Conservation (phyloP, 2,797 vertebrate species). For the Epinephelus malabaricus region DNA sequence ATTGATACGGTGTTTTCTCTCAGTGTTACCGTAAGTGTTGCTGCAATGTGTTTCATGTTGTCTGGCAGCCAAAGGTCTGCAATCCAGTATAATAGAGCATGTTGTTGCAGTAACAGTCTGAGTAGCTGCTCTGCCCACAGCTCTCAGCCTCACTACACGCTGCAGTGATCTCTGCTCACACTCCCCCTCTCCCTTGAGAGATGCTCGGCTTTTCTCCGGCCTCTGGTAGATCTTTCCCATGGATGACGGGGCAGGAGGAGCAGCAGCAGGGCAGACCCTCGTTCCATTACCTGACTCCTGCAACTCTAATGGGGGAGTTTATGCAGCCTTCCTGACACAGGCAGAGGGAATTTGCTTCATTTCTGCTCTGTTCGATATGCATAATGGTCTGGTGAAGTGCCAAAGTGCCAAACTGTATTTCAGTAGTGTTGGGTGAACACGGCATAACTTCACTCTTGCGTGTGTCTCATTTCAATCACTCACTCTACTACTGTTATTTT, state of each 20-base stretch:
- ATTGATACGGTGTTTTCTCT: slow-evolving; percentile 57
- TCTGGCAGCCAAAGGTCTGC: slow-evolving; percentile 59
- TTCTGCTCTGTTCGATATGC: slow-evolving; percentile 54
- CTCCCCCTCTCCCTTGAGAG: slow-evolving; percentile 38
- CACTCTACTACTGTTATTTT: neutral
- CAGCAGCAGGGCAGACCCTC: slow-evolving; percentile 39
- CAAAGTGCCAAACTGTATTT: slow-evolving; percentile 35
- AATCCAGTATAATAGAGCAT: slow-evolving; percentile 42
- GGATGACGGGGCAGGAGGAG: slow-evolving; percentile 56
- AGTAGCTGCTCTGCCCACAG: slow-evolving; percentile 44
- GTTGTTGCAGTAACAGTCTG: slow-evolving; percentile 53
- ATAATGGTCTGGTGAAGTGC: slow-evolving; percentile 39
- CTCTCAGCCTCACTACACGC: slow-evolving; percentile 47
- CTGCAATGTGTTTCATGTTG: slow-evolving; percentile 55
- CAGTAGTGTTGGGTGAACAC: neutral
- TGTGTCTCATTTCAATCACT: neutral
- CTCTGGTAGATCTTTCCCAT: slow-evolving; percentile 48
- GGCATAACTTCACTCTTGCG: slow-evolving; percentile 9
- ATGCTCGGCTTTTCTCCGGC: slow-evolving; percentile 32
- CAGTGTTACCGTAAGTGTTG: slow-evolving; percentile 47
- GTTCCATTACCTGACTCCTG: slow-evolving; percentile 63
- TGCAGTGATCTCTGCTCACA: slow-evolving; percentile 54
- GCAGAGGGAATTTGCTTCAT: slow-evolving; percentile 44
- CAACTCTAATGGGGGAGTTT: slow-evolving; percentile 55
- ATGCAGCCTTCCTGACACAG: slow-evolving; percentile 50